These are phyloP conservation scores for Dryadula phaetusa DNA, from an alignment of 2,888 invertebrate species.

Conservation along the genomic window DNA sequence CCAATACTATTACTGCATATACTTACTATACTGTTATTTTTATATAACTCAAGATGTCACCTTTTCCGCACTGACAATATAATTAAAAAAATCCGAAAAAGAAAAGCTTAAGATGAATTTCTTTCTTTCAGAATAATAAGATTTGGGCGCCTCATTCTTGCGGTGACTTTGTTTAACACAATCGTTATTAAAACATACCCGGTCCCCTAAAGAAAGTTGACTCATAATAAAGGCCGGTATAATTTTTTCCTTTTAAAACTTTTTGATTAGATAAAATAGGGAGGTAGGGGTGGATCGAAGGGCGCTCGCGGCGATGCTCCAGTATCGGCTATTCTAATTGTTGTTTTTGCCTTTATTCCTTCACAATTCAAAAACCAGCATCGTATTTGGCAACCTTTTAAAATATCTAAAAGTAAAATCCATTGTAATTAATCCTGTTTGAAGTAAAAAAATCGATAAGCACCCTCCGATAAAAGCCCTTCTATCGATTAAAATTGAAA, in stretches of 20 bases:
- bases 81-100: background rate
- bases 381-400: constrained; percentile 24
- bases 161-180: constrained; percentile 59
- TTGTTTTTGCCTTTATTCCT: constrained; percentile 78
- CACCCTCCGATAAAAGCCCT: constrained; percentile 55
- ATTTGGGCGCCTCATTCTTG: constrained; percentile 42
- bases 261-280: constrained; percentile 85
- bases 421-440: constrained; percentile 61
- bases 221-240: constrained; percentile 84
- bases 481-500: constrained; percentile 77
- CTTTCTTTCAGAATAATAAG: constrained; percentile 40
- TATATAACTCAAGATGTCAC: background rate
- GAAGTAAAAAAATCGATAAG: constrained; percentile 58
- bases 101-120: constrained; percentile 33
- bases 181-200: constrained; percentile 84
- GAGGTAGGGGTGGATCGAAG: constrained; percentile 68
- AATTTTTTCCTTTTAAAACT: constrained; percentile 85
- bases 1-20: no score
- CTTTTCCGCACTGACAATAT: constrained; percentile 4
- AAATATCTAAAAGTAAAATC: constrained; percentile 40
- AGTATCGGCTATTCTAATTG: constrained; percentile 82
- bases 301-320: constrained; percentile 74
- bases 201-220: constrained; percentile 82
- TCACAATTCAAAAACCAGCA: constrained; percentile 61
- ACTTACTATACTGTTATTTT: background rate